These are phyloP conservation scores for Tragelaphus buxtoni DNA, from an alignment of 2,113 vertebrate species.

Conservation along the genomic window DNA sequence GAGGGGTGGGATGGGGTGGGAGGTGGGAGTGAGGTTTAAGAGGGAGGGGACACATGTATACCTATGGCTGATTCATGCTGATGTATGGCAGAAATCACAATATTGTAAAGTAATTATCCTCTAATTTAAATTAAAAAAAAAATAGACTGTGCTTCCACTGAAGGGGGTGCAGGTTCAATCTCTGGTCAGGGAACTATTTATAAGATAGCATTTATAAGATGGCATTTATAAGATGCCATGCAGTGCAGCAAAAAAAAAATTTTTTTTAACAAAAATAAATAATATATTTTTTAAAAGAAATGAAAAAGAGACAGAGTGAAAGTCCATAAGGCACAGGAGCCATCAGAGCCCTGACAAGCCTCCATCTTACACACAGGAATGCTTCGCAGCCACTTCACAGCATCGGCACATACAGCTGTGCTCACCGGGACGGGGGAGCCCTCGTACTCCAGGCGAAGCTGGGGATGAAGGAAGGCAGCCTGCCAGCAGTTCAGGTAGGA, in stretches of 20 bases:
- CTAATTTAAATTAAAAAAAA: not conserved
- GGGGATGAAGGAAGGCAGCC: conserved; percentile 84
- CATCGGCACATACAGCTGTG: accelerated
- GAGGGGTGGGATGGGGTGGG: not conserved
- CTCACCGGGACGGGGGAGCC: conserved; percentile 89
- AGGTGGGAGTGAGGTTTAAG: not conserved
- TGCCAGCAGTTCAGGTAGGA: conserved; percentile 89
- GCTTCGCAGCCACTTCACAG: accelerated
- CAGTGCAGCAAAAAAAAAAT: not conserved
- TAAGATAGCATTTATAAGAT: too few relatives aligned
- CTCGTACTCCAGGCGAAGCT: conserved; percentile 89
- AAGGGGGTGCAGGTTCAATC: not conserved
- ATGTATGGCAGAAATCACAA: not conserved
- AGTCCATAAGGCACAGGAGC: too few relatives aligned
- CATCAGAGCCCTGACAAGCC: too few relatives aligned
- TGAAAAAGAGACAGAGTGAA: not conserved
- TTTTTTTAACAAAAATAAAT: not conserved
- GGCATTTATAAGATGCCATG: too few relatives aligned
- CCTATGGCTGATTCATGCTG: not conserved
- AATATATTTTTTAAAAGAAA: not conserved
- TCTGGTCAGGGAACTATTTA: not conserved
- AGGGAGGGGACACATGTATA: not conserved
- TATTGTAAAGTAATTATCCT: not conserved
- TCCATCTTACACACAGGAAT: accelerated
- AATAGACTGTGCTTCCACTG: not conserved